Base-by-base conservation (phyloP, 2,888 invertebrate species). In the Coelogynopora nodosa region DNA sequence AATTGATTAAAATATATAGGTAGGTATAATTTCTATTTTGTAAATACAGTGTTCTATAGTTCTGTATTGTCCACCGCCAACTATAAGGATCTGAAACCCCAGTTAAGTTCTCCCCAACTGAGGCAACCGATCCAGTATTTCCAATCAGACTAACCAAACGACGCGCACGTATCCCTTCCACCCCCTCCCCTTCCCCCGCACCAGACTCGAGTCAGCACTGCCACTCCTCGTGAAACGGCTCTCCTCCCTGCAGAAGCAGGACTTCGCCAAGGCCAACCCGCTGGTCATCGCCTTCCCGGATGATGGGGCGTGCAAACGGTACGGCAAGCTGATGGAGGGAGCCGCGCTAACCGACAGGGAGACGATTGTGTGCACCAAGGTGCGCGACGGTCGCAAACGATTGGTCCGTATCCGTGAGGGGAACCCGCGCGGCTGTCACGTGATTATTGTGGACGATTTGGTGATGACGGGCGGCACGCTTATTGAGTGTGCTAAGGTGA, bases 401-500 rank as follows among this genome's bases (percentile, higher is more conserved):
- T 90, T 90, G 31, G 91, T 92, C 28, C 90, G 89, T 84, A 89
- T 92, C 26, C 91, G 91, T 89, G 92, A 92, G 92, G 92, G 92
- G 74, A 88, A 91, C 81, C 91, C 91, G 0, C 86, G 88, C 5
- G 90, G 90, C 0, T 90, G 89, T 86, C 91, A 92, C 89, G 91
- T 91, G 0, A 87, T 92, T 0, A 91, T 92, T 31, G 90, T 92
- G 23, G 92, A 92, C 89, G 92, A 92, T 87, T 89, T 92, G 29
- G 91, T 92, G 5, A 91, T 91, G 88, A 92, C 91, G 23, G 92
- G 92, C 0, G 91, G 92, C n/a, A 92, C 92, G 0, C 88, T 92
- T 23, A 89, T 90, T 49, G 91, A 92, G 87, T 91, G 91, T 90
- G 91, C 90, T n/a, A 90, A 91, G 90, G 92, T 91, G n/a, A n/a